These are phyloP conservation scores for Cryptotis parvus DNA, from an alignment of 2,113 vertebrate genomes.

Conservation along the genomic window DNA sequence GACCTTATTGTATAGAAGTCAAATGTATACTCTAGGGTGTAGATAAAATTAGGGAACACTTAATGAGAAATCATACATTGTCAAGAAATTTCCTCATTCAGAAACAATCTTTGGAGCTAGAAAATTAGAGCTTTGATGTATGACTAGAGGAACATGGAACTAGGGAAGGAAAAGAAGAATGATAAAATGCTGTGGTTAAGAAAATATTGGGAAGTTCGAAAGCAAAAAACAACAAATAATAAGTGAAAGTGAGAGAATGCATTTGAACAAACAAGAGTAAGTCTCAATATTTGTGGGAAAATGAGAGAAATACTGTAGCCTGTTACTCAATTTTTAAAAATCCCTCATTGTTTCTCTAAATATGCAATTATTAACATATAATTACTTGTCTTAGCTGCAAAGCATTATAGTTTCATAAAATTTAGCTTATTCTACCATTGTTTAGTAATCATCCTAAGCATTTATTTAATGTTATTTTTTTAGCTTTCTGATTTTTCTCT, in stretches of 20 bases:
- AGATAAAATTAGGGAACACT: not conserved
- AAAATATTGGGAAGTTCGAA: not conserved
- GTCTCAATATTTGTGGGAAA: no score
- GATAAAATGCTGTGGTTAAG: not conserved
- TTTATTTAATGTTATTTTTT: not conserved
- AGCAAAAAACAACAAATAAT: not conserved
- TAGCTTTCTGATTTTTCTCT: not conserved
- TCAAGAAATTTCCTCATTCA: not conserved
- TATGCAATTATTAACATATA: not conserved
- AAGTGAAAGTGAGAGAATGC: no score
- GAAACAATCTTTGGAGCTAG: not conserved
- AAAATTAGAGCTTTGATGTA: not conserved
- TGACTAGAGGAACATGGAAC: not conserved
- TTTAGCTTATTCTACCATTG: not conserved
- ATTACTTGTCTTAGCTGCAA: not conserved
- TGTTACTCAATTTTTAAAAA: not conserved
- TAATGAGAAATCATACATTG: not conserved
- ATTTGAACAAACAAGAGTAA: no score
- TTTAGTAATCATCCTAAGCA: not conserved
- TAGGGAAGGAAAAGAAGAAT: not conserved
- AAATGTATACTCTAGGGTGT: not conserved
- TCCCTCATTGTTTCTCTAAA: not conserved
- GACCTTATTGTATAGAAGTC: not conserved
- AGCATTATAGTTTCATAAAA: not conserved
- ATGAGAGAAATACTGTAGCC: not conserved